A percentile compares a stretch with the other conserved stretches of the same genome.
Conservation (phyloP, 2,113 vertebrate species). For the Lycocorax pyrrhopterus region DNA sequence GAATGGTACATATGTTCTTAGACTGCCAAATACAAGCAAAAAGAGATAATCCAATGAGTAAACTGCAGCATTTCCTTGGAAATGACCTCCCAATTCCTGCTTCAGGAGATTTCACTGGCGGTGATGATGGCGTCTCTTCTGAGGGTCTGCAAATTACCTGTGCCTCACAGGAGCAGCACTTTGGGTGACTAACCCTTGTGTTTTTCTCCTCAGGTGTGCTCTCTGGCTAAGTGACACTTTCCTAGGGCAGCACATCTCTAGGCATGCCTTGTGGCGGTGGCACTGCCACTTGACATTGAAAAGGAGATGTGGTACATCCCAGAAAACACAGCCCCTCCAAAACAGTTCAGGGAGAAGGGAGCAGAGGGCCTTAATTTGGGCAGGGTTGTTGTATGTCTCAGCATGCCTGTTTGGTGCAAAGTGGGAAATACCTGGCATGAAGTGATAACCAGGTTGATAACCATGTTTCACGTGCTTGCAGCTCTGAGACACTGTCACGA, state of each 20-base stretch:
- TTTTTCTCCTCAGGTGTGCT: not conserved
- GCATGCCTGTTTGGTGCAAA: not conserved
- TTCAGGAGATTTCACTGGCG: not conserved
- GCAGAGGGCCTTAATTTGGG: not conserved
- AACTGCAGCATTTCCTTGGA: not conserved
- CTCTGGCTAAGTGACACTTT: rapidly evolving
- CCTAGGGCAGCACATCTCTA: not conserved
- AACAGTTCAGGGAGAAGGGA: not conserved
- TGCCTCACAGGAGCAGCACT: not conserved
- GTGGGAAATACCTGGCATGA: not conserved
- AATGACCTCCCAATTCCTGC: not conserved
- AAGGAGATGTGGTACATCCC: not conserved
- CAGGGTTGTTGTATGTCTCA: not conserved
- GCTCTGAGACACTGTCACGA: not conserved
- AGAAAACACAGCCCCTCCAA: not conserved
- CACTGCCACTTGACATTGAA: rapidly evolving
- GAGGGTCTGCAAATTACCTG: not conserved
- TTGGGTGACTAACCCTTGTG: not conserved
- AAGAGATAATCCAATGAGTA: not conserved
- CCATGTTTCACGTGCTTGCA: not conserved
- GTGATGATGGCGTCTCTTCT: rapidly evolving
- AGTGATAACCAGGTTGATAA: not conserved
- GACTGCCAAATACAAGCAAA: not conserved
- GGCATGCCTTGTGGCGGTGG: rapidly evolving
- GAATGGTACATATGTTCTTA: not conserved